Evolutionary conservation across 1,140 invertebrate species (phyloP).

Genomic region (Tetragonula clypearis): DNA sequence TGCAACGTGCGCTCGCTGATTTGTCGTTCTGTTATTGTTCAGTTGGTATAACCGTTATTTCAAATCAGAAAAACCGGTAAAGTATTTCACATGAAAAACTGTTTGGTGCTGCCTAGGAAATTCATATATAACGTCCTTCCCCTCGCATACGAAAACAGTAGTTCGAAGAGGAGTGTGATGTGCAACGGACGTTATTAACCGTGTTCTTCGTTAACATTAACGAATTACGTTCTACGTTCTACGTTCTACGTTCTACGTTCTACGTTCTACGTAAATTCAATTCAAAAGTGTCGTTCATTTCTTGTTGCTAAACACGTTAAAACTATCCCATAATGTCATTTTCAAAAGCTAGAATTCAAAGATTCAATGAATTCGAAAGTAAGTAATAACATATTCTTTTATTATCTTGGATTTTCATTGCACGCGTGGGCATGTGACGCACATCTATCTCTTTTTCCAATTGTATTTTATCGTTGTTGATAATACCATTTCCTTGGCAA

Average conservation of each 20-base stretch:
- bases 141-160: constrained; percentile 19
- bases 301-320: not conserved
- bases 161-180: constrained; percentile 25
- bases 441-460: too few species aligned
- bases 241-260: too few species aligned
- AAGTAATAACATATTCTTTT: constrained; percentile 62
- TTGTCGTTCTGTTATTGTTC: not conserved
- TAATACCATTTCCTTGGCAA: not conserved
- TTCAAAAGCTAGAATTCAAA: constrained; percentile 79
- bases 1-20: constrained; percentile 15
- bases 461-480: not conserved
- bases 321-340: constrained; percentile 74
- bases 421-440: not conserved
- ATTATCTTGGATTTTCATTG: not conserved
- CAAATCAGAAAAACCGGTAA: constrained; percentile 59
- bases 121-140: constrained; percentile 1
- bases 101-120: constrained; percentile 25
- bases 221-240: too few species aligned
- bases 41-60: constrained; percentile 65
- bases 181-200: not conserved
- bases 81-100: constrained; percentile 22
- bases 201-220: not conserved
- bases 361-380: constrained; percentile 79
- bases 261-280: not conserved
- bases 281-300: not conserved